Evolutionary conservation across 2,888 invertebrate genomes (phyloP).

Genomic region (Scaeva pyrastri): DNA sequence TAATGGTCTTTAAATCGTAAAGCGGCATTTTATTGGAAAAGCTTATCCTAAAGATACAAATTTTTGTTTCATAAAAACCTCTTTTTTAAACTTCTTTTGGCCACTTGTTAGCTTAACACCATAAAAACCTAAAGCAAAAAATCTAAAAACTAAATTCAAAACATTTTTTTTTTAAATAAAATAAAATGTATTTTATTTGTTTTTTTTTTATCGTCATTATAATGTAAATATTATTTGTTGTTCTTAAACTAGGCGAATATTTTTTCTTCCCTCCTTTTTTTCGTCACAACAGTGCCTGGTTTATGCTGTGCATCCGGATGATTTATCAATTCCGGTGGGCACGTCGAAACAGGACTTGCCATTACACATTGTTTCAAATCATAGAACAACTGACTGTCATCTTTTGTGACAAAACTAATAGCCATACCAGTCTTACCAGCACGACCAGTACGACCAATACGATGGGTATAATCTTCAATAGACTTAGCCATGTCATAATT

Average conservation of each 20-base stretch:
- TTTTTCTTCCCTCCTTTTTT: conserved; percentile 96
- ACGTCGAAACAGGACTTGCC: conserved; percentile 95
- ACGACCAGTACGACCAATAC: conserved; percentile 99
- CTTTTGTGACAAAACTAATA: conserved; percentile 98
- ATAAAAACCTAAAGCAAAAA: background rate
- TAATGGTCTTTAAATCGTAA: too few relatives aligned
- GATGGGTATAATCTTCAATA: conserved; percentile 98
- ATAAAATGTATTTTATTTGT: conserved; percentile 28
- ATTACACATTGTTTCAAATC: conserved; percentile 97
- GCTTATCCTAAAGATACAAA: too few relatives aligned
- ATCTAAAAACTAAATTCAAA: background rate
- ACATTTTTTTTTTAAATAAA: background rate
- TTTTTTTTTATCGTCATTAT: conserved; percentile 11
- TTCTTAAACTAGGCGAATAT: conserved; percentile 90
- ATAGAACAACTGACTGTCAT: conserved; percentile 97
- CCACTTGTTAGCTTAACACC: too few relatives aligned
- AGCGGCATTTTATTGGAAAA: too few relatives aligned
- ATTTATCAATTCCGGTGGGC: conserved; percentile 98
- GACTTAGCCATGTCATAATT: conserved; percentile 99
- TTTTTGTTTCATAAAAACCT: too few relatives aligned
- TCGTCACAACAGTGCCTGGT: conserved; percentile 97
- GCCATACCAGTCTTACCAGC: conserved; percentile 99
- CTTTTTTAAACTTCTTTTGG: too few relatives aligned
- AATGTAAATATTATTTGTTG: background rate
- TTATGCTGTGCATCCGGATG: conserved; percentile 99